A percentile compares a stretch with the other conserved stretches of the same genome.
Evolutionary conservation across 2,113 vertebrate genomes (phyloP).

Genomic region (Nipponia nippon): DNA sequence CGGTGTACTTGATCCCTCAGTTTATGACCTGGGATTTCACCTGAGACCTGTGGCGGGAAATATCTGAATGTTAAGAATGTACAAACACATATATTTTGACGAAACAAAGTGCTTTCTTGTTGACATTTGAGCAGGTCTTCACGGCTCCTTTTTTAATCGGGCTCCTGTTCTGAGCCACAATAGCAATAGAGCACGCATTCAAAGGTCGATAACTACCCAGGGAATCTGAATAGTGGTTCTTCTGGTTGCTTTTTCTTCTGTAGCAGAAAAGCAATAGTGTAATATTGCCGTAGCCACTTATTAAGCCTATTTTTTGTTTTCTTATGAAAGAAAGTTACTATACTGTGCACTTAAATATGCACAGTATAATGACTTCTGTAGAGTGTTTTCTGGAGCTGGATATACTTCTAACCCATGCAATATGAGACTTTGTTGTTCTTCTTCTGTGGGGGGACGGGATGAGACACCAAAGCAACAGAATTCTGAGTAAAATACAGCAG

Average conservation of each 20-base stretch:
- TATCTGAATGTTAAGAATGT: not conserved
- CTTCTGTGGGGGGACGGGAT: not conserved
- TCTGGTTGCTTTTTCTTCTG: not conserved
- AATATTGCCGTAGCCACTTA: not conserved
- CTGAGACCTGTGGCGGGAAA: not conserved
- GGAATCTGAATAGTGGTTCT: not conserved
- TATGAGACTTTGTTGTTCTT: not conserved
- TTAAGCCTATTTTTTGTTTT: not conserved
- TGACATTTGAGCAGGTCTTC: not conserved
- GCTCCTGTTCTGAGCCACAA: not conserved
- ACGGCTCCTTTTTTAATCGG: rapidly evolving
- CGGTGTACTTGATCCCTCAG: not conserved
- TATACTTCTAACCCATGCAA: not conserved
- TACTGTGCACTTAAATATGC: not conserved
- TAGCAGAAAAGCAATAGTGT: not conserved
- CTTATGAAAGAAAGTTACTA: not conserved
- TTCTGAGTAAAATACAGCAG: not conserved
- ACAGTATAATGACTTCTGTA: not conserved
- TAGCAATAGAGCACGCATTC: not conserved
- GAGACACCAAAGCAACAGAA: not conserved
- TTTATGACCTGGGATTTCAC: not conserved
- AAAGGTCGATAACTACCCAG: not conserved
- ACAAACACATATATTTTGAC: not conserved
- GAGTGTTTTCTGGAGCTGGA: not conserved
- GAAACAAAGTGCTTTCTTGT: not conserved